Evolutionary conservation across 92 coral and sea anemone genomes (phyloP), one percentile per base, ranked within the genome.

Genomic region (Epizoanthus illoricatus): DNA sequence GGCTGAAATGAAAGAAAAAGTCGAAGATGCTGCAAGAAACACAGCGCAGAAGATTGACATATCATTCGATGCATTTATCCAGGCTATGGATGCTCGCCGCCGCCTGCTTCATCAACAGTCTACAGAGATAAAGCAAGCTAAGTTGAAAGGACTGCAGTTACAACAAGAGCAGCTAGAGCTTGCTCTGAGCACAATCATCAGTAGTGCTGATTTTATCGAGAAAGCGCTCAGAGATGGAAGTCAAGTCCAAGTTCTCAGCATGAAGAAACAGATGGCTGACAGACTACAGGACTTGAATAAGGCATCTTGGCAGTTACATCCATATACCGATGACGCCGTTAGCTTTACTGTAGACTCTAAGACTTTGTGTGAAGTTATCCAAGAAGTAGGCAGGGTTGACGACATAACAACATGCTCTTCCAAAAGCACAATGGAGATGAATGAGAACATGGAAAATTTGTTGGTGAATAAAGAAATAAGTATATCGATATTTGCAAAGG

Each of bases 191-290:
- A 80, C 85, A 60, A 79, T 85, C 2, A 55, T 65, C 23, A 89
- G 90, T 57, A 59, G 87, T 76, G 74, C 84, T n/a, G 88, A 80
- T 56, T 91, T 91, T 73, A 80, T 90, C 2, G 84, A 89, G 43
- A 80, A 81, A 49, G 86, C 85, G 10, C 74, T 86, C 16, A 75
- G 76, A 63, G 80, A 86, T 86, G 90, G 88, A 18, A 86, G 82
- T 55, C 69, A 89, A 21, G 87, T 91, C 12, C 85, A 89, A 8
- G 71, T 89, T 33, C 62, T 91, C 66, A 86, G 86, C 58, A 60
- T 89, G 76, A 60, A 43, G 18, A 81, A 76, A 20, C 88, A 89
- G 36, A 89, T 89, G 43, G 47, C 90, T 49, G 67, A 55, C 12
- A 74, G 89, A 61, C 23, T 89, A 39, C 80, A 45, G 47, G 84